Conservation (phyloP, 2,113 vertebrate genomes). For the Callaeas wilsoni region DNA sequence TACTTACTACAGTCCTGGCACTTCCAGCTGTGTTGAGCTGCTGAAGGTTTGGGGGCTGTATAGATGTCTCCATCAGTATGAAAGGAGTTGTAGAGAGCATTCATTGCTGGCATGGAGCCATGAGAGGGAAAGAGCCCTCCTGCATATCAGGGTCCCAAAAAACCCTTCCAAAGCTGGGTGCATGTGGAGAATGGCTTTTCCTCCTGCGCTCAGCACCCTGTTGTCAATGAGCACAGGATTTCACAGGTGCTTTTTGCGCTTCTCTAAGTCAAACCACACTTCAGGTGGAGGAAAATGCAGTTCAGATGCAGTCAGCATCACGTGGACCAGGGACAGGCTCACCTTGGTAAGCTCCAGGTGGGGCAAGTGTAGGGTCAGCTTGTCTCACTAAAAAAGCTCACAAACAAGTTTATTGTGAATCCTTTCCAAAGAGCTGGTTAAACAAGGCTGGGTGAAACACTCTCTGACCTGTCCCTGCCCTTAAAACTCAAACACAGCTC, state of each 20-base stretch:
- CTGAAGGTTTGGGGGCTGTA: not conserved
- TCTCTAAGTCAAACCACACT: not conserved
- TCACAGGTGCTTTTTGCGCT: not conserved
- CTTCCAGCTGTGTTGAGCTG: not conserved
- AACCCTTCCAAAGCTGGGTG: not conserved
- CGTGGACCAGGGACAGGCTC: not conserved
- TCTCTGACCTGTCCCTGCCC: not conserved
- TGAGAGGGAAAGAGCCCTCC: not conserved
- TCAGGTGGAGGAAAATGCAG: not conserved
- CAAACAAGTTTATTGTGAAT: not conserved
- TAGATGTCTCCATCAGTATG: not conserved
- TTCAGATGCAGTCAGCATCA: not conserved
- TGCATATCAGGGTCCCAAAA: not conserved
- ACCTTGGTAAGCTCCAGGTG: not conserved
- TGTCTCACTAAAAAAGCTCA: not conserved
- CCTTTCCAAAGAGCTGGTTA: not conserved
- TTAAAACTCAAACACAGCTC: not conserved
- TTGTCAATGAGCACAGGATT: not conserved
- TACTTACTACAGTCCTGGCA: not conserved
- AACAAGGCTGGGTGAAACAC: not conserved
- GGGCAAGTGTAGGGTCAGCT: not conserved
- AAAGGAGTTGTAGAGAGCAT: not conserved
- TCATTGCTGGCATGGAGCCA: not conserved
- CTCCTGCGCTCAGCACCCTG: fast-evolving
- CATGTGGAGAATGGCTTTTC: not conserved